Base-by-base conservation (phyloP, 2,113 vertebrate species). In the Spea bombifrons region DNA sequence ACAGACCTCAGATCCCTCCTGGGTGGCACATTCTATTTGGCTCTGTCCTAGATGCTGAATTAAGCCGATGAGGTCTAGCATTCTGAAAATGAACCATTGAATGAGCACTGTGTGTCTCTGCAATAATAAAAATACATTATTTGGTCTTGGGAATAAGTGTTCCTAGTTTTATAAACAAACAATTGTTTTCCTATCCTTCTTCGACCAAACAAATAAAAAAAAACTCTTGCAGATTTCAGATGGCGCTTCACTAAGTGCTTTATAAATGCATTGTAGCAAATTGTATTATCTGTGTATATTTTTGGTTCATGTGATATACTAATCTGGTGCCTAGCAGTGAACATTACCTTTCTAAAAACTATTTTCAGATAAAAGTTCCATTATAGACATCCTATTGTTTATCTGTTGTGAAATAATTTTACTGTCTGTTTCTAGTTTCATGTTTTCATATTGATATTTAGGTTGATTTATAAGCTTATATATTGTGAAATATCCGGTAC, bases 211-310 rank as follows among this genome's bases (percentile, higher is more conserved):
- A 69, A 69, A 49, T n/a, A 47, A 48, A 5, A 69, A 4, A 69
- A n/a, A 2, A 6, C 6, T 48, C 15, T 17, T 65, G 52, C 3
- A 72, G 61, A n/a, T 78, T 47, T 78, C 47, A 53, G 65, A 71
- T 71, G 55, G 45, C 68, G 50, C 17, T 55, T 9, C 73, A 67
- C 48, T 70, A 77, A 77, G 75, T 78, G 76, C 68, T 44, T 70
- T 65, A 9, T 78, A 71, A 78, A 61, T 71, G 55, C 65, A 69
- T 55, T 53, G 9, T 63, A 77, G 43, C 45, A 71, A 52, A 64
- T 71, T 71, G 61, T 9, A 65, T 78, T 71, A 63, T n/a, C 48
- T 16, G 15, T 45, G 44, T 66, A 44, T 75, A 75, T 67, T 67
- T 75, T 75, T 67, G 69, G 50, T 10, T 57, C 13, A 67, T 46